A percentile compares a stretch with the other conserved stretches of the same genome.
phyloP scores from a whole-genome alignment of 2,113 vertebrate species.

The Guaruba guarouba region DNA sequence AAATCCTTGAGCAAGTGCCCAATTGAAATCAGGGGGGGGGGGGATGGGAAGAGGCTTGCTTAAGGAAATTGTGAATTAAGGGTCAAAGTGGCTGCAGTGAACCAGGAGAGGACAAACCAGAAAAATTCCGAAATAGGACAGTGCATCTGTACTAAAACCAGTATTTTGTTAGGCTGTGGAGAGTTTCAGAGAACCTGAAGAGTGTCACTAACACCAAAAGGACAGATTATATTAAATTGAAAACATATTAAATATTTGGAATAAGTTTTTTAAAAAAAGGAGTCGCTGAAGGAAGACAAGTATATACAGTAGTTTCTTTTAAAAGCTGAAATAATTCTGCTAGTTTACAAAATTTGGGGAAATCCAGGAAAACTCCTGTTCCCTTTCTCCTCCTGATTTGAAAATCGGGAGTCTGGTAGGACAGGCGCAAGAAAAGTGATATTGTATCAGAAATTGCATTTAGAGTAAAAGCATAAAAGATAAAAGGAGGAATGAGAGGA shows the following conservation, averaged over 20 bases:
- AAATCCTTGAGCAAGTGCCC: no score
- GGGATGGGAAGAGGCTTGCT: neutral
- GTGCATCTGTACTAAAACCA: neutral
- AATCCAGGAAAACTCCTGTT: neutral
- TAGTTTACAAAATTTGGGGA: neutral
- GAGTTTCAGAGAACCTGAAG: neutral
- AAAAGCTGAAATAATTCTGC: neutral
- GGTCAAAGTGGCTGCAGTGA: neutral
- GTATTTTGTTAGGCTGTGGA: neutral
- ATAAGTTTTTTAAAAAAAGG: neutral
- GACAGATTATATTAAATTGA: neutral
- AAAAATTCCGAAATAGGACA: neutral
- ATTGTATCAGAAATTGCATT: neutral
- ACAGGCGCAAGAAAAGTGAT: neutral
- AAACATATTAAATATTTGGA: neutral
- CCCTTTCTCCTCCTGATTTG: neutral
- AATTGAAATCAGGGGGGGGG: no score
- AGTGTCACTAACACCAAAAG: neutral
- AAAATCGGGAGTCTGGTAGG: neutral
- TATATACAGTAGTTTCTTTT: neutral
- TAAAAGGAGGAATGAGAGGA: neutral
- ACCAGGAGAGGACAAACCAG: neutral
- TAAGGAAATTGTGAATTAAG: neutral
- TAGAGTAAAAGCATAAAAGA: neutral
- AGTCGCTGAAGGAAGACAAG: fast-evolving